Base-by-base conservation (phyloP, 2,113 vertebrate species). In the Otolemur garnettii region DNA sequence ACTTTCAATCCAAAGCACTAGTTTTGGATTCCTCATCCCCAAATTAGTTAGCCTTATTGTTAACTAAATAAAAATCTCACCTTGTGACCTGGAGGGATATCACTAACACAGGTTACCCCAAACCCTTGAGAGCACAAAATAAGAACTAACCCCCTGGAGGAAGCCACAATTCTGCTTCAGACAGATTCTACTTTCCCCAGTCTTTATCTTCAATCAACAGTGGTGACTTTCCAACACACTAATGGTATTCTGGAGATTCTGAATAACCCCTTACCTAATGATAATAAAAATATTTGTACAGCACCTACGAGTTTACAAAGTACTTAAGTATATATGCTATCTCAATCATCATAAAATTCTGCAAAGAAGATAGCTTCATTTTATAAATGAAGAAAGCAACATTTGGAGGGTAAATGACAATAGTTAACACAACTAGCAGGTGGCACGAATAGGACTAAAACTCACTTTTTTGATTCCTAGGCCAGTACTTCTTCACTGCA, bases 371-470 rank as follows among this genome's bases (percentile, higher is more conserved):
- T 35, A 92, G 53, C 30, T 92, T 81, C 33, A 10, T 50, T 91
- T 84, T 78, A 10, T 26, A 87, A 84, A 77, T n/a, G 50, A 79
- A 92, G 59, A 81, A 90, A 92, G 38, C 55, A 87, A 91, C 75
- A 69, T 69, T 71, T 94, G 53, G 85, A 92, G 10, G 50, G 38
- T 80, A 82, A 95, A 89, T 35, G 64, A 90, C 15, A 72, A 79
- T 17, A 83, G n/a, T 60, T 80, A 71, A 71, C 35, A 94, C 19
- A 92, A 75, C 30, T 53, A 78, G 80, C 30, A 90, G 42, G 45
- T 57, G 55, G 62, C 60, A 82, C 6, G 22, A 3, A 8, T 12
- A 62, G 33, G 24, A 71, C 22, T 26, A 75, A 59, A 84, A 87
- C 15, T 82, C 80, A 86, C 21, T 45, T 93, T 68, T 90, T 91